These are phyloP conservation scores for Bombyx mandarina DNA, from an alignment of 1,140 invertebrate genomes.

Conservation along the genomic window DNA sequence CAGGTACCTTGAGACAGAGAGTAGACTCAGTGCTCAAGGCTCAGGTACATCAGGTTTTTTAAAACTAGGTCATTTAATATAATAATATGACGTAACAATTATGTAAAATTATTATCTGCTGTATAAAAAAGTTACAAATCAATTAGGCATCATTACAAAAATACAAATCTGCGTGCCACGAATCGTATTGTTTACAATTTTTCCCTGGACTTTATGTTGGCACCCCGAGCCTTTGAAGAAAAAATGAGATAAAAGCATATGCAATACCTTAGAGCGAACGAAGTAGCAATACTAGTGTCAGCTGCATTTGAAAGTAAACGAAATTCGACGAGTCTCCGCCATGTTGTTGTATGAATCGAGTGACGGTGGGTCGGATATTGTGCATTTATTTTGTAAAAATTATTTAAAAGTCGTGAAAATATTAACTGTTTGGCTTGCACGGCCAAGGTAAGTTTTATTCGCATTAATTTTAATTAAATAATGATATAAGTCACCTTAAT, in stretches of 20 bases:
- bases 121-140: too few species aligned
- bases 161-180: conserved; percentile 10
- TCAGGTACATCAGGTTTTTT: too few species aligned
- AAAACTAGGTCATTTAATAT: too few species aligned
- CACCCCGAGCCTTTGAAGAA: conserved; percentile 6
- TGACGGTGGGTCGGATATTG: conserved; percentile 44
- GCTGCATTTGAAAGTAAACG: conserved; percentile 15
- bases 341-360: conserved; percentile 63
- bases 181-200: conserved; percentile 14
- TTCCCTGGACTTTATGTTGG: conserved; percentile 10
- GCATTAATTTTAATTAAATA: not conserved
- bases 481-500: too few species aligned
- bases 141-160: too few species aligned
- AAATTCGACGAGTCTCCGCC: conserved; percentile 32
- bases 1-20: too few species aligned
- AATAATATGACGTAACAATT: too few species aligned
- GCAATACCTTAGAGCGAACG: conserved; percentile 8
- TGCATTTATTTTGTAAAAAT: conserved; percentile 26
- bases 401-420: conserved; percentile 15
- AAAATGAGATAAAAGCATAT: conserved; percentile 9
- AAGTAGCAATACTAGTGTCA: conserved; percentile 18
- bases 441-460: conserved; percentile 27
- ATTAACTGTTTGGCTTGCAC: conserved; percentile 24
- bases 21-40: too few species aligned
- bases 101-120: too few species aligned